Percentiles rank a stretch among this genome's conserved stretches.
Conservation (phyloP, 2,113 vertebrate genomes). For the Megalops atlanticus region DNA sequence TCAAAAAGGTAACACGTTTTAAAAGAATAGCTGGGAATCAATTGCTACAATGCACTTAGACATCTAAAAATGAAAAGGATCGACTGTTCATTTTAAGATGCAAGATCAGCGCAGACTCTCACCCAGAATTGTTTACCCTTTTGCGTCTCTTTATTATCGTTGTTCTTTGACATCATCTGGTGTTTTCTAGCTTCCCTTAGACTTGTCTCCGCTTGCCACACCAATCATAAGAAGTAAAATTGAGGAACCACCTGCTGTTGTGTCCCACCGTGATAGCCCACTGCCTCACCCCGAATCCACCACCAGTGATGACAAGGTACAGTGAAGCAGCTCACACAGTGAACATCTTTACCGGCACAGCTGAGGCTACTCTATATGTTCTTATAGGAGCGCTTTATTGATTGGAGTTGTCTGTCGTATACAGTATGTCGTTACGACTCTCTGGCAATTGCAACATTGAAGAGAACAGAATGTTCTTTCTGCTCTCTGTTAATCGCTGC, state of each 20-base stretch:
- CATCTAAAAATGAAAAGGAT: neutral
- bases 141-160: neutral
- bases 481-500: no score
- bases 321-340: conserved; percentile 3
- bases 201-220: conserved; percentile 94
- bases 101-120: no score
- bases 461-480: no score
- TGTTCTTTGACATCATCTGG: conserved; percentile 19
- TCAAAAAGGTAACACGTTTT: conserved; percentile 74
- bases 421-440: no score
- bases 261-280: conserved; percentile 89
- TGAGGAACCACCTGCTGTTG: conserved; percentile 81
- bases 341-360: neutral
- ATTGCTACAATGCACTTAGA: no score
- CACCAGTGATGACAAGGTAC: conserved; percentile 92
- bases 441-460: no score
- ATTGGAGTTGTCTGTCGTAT: no score
- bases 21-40: neutral
- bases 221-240: conserved; percentile 94
- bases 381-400: no score
- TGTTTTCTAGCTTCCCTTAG: conserved; percentile 84
- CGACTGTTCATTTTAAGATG: no score
- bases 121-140: neutral
- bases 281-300: conserved; percentile 97
- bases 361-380: neutral